Conservation (phyloP, 2,888 invertebrate genomes). For the Metallyticus violacea region DNA sequence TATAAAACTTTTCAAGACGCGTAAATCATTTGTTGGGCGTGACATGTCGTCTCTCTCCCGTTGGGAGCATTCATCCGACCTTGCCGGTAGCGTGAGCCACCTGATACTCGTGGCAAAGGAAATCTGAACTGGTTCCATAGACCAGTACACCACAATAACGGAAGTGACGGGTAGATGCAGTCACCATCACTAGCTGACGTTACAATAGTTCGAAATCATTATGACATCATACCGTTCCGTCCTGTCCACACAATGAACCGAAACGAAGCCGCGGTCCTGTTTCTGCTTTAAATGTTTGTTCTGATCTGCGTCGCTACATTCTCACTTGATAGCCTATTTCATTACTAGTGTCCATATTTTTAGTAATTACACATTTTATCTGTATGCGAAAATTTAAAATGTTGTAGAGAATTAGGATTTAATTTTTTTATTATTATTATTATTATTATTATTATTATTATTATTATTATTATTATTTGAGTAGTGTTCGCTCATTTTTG, state of each 20-base stretch:
- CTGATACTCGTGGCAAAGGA: neutral
- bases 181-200: neutral
- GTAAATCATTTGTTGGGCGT: neutral
- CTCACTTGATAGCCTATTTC: too few relatives aligned
- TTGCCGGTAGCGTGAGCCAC: neutral
- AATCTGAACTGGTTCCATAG: neutral
- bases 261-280: too few relatives aligned
- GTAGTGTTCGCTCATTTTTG: too few relatives aligned
- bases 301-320: too few relatives aligned
- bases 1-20: neutral
- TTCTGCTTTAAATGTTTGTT: neutral
- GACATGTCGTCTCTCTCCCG: neutral
- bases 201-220: neutral
- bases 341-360: too few relatives aligned
- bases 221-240: neutral
- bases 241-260: neutral
- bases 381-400: too few relatives aligned
- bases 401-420: too few relatives aligned
- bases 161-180: neutral
- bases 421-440: too few relatives aligned
- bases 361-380: too few relatives aligned
- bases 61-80: neutral
- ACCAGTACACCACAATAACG: neutral
- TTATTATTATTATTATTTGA: too few relatives aligned
- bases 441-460: too few relatives aligned